Base-by-base conservation (phyloP, 2,113 vertebrate species). In the Phalacrocorax aristotelis region DNA sequence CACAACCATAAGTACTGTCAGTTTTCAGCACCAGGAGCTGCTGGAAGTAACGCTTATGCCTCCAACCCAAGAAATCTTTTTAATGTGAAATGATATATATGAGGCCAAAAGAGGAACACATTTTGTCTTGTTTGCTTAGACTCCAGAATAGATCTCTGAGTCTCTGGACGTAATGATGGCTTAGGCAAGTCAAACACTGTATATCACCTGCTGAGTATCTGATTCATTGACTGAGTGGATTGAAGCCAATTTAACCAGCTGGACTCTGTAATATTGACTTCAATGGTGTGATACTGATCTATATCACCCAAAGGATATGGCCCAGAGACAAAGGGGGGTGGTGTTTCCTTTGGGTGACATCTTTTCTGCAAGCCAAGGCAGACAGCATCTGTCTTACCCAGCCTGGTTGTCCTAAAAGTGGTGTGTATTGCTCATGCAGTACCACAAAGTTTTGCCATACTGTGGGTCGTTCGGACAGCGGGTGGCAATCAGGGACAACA, bases 191-290 rank as follows among this genome's bases (percentile, higher is more conserved):
- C 91, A 96, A 95, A 91, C 92, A 91, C 74, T 77, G 78, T 79
- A 69, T 75, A 90, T 97, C 96, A 94, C 91, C 93, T 95, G 87
- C 95, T 74, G 74, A 94, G 83, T 66, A 58, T 94, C 93, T 95
- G 93, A 95, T 89, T 93, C 93, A 83, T 77, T 94, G 96, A 52
- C 92, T 89, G 87, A 49, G 77, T 95, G 92, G 90, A 89, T 17
- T 92, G 83, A 92, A 96, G 92, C 96, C 96, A 87, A 76, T 95
- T 89, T 82, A 82, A 94, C 94, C 87, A 94, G 86, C 94, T 97
- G 91, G 96, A 91, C 92, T 95, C 83, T 93, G 88, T 72, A 94
- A 74, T 83, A 66, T 34, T 75, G 87, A 96, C 80, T 95, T 66
- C 90, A 68, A 0, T 70, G 64, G 55, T 81, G 83, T 44, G 83